These are phyloP conservation scores for Pangasius sanitwongsei DNA, from an alignment of 2,797 vertebrate genomes.

Conservation along the genomic window DNA sequence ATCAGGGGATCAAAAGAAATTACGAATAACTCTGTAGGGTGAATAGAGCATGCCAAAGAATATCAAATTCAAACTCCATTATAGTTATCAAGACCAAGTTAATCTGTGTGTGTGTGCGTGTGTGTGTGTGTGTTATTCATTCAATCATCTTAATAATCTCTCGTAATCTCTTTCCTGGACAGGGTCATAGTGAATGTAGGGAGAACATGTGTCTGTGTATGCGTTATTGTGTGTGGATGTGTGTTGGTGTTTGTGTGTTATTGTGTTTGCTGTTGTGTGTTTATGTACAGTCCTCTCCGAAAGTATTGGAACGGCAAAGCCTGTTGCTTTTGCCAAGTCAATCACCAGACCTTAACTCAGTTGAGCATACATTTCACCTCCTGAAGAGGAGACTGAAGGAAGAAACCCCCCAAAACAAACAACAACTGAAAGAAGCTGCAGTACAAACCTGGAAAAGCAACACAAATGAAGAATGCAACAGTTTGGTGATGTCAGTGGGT, in stretches of 20 bases:
- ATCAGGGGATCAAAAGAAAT: constrained; percentile 35
- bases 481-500: no score
- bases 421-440: no score
- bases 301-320: neutral
- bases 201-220: neutral
- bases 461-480: no score
- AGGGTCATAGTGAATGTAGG: neutral
- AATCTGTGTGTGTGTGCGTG: constrained; percentile 10
- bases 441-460: no score
- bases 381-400: no score
- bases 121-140: neutral
- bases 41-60: constrained; percentile 10
- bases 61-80: constrained; percentile 7
- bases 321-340: neutral
- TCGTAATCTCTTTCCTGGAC: neutral
- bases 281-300: neutral
- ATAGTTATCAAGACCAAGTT: constrained; percentile 4
- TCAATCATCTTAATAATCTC: neutral
- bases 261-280: neutral
- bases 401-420: no score
- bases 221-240: neutral
- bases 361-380: no score
- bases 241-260: neutral
- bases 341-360: no score
- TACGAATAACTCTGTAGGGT: constrained; percentile 30